Conservation (phyloP, 2,113 vertebrate species). For the Perca schrenkii region DNA sequence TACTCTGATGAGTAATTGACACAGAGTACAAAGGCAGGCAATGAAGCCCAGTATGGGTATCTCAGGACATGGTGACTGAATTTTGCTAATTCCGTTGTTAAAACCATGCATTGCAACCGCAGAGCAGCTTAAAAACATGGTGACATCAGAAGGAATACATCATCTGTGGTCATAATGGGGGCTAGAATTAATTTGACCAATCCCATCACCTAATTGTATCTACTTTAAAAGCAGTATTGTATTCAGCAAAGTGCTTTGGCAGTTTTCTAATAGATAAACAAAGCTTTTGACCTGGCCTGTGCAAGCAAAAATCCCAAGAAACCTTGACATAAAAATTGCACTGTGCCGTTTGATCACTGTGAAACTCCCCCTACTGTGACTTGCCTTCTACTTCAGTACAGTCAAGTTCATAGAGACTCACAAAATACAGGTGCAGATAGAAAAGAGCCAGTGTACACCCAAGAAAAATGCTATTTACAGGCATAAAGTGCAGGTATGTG, state of each 20-base stretch:
- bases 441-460: slow-evolving; percentile 47
- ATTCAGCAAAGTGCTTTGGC: slow-evolving; percentile 47
- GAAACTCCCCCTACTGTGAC: slow-evolving; percentile 61
- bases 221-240: slow-evolving; percentile 19
- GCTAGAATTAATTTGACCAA: slow-evolving; percentile 45
- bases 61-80: background rate
- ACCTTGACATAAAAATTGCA: slow-evolving; percentile 71
- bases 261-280: slow-evolving; percentile 68
- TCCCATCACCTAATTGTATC: slow-evolving; percentile 43
- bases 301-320: slow-evolving; percentile 58
- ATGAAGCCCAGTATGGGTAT: background rate
- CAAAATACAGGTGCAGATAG: slow-evolving; percentile 65
- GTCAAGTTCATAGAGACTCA: slow-evolving; percentile 73
- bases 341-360: slow-evolving; percentile 70
- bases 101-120: background rate
- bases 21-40: background rate
- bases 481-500: slow-evolving; percentile 40
- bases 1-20: background rate
- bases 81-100: slow-evolving; percentile 6
- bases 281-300: slow-evolving; percentile 56
- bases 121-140: slow-evolving; percentile 8
- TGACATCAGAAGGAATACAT: slow-evolving; percentile 21
- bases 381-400: slow-evolving; percentile 66
- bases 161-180: slow-evolving; percentile 24
- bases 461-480: slow-evolving; percentile 59